A percentile compares a stretch with the other conserved stretches of the same genome.
Conservation (phyloP, 2,888 invertebrate genomes). For the Plebejus anna region DNA sequence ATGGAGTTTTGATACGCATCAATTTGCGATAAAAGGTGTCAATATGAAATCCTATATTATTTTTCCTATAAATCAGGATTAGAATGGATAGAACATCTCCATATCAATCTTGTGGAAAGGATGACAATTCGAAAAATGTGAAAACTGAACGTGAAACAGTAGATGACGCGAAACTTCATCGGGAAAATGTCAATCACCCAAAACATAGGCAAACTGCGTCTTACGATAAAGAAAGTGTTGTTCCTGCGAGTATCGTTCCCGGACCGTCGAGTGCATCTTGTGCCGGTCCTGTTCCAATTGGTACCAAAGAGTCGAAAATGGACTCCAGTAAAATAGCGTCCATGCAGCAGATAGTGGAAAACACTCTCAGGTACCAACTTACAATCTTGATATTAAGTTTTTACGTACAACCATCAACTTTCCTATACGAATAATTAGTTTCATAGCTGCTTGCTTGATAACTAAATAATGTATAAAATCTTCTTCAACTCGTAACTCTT, state of each 20-base stretch:
- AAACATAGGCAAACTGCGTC: conserved; percentile 80
- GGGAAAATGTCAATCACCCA: conserved; percentile 80
- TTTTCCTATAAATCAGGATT: conserved; percentile 59
- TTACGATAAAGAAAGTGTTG: conserved; percentile 76
- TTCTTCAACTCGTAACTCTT: background rate
- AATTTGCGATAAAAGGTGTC: conserved; percentile 61
- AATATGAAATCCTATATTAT: conserved; percentile 64
- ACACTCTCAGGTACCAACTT: conserved; percentile 78
- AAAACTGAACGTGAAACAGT: conserved; percentile 72
- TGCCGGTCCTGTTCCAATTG: conserved; percentile 52
- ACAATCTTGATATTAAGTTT: background rate
- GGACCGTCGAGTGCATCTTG: conserved; percentile 62
- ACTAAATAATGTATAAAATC: background rate
- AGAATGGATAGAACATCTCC: conserved; percentile 75
- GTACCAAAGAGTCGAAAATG: conserved; percentile 64
- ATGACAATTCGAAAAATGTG: conserved; percentile 72
- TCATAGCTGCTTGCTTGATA: background rate
- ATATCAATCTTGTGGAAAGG: conserved; percentile 76
- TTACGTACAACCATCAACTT: background rate
- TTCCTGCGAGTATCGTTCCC: conserved; percentile 60
- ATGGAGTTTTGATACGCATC: conserved; percentile 80
- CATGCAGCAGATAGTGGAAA: conserved; percentile 83
- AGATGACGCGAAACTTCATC: conserved; percentile 80
- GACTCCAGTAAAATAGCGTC: conserved; percentile 72
- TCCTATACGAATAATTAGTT: background rate